These are phyloP conservation scores for Macrosiphum euphorbiae DNA, from an alignment of 2,888 invertebrate species.

Conservation along the genomic window DNA sequence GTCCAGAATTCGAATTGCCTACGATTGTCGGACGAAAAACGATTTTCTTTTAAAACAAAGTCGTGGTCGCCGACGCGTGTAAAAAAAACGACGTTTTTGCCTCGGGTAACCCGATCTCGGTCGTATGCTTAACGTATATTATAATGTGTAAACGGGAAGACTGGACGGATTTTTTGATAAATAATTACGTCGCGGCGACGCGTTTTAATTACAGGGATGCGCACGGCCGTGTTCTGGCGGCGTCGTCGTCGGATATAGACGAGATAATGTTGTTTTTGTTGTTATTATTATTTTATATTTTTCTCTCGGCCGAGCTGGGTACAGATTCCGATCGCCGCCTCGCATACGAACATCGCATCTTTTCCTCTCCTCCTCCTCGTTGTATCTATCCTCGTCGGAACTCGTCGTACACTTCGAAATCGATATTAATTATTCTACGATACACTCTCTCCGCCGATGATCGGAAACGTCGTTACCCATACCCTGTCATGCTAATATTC, in stretches of 20 bases:
- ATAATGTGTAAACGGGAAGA: background rate
- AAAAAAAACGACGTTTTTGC: background rate
- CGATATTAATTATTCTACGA: background rate
- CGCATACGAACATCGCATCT: background rate
- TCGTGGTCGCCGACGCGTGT: background rate
- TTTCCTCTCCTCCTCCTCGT: background rate
- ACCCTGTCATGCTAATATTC: background rate
- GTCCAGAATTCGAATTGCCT: background rate
- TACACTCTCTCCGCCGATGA: background rate
- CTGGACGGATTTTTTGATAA: background rate
- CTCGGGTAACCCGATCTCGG: background rate
- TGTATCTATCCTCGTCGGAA: background rate
- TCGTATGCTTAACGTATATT: background rate
- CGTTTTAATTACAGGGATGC: slow-evolving; percentile 47
- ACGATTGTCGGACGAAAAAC: background rate
- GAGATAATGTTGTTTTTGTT: background rate
- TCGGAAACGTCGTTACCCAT: no score
- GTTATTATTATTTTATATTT: background rate
- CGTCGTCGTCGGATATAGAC: background rate
- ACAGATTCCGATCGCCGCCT: background rate
- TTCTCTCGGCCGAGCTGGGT: background rate
- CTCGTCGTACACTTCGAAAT: background rate
- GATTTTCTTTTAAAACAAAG: background rate
- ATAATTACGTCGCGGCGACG: slow-evolving; percentile 22
- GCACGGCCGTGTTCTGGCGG: background rate